Base-by-base conservation (phyloP, 2,888 invertebrate genomes). In the Merodon equestris region DNA sequence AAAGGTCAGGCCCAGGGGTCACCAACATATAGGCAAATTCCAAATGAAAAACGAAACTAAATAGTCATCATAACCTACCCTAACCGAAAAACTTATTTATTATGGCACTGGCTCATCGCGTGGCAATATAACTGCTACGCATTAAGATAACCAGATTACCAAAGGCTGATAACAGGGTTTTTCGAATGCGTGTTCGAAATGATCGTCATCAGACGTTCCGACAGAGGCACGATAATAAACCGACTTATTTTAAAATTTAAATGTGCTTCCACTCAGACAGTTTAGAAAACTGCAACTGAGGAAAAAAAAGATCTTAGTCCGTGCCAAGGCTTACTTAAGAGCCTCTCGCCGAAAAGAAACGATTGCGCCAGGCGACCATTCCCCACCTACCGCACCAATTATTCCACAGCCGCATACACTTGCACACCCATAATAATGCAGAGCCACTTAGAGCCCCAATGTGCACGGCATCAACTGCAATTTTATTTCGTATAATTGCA, bases 261-360 rank as follows among this genome's bases (percentile, higher is more conserved):
- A 72, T 48, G 57, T 68, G 67, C 44, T 57, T 57, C 77, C 47
- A 68, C 77, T 77, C 77, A 68, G 72, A 63, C 77, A 77, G 57
- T 72, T 40, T 10, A 15, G 19, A 19, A 12, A 18, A 47, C 10
- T 9, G 2, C 47, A 19, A 47, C 13, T 14, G 9, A 27, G 14
- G 19, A 36, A 27, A 57, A 57, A 34, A 60, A 13, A 54, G 27
- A 44, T 27, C 17, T 44, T 42, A 66, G 54, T 63, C 40, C 40
- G 7, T 63, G 67, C 50, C 72, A 77, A 77, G 77, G 77, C 67
- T 67, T 72, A 27, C 56, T 57, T 42, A 42, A 67, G 51, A 36
- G 54, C 34, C 54, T 40, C 17, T 50, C 2, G 27, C 3, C 27
- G 27, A 27, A 27, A 4, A 27, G 7, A 58, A 71, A 47, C 38